Conservation (phyloP, 2,113 vertebrate genomes). For the Dunckerocampus dactyliophorus region DNA sequence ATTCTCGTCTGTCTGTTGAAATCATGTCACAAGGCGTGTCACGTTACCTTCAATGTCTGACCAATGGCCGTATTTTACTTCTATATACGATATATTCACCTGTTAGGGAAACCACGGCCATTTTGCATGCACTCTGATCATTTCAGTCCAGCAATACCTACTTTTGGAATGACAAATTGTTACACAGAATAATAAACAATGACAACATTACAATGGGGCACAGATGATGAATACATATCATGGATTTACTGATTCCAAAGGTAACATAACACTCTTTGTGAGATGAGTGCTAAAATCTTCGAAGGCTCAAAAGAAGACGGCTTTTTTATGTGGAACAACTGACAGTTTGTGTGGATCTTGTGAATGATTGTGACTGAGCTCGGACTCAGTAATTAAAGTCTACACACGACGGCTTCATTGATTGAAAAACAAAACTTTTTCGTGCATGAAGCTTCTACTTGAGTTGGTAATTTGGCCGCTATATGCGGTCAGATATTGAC, state of each 20-base stretch:
- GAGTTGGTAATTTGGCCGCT: too few relatives aligned
- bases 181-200: background rate
- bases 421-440: too few relatives aligned
- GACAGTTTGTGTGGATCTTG: too few relatives aligned
- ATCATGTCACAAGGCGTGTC: constrained; percentile 20
- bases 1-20: constrained; percentile 22
- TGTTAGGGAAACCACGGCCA: background rate
- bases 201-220: constrained; percentile 17
- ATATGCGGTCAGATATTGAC: too few relatives aligned
- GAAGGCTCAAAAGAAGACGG: too few relatives aligned
- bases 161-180: constrained; percentile 26
- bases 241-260: constrained; percentile 36
- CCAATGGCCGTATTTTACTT: constrained; percentile 13
- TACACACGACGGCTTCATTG: too few relatives aligned
- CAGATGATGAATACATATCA: constrained; percentile 43
- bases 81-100: too few relatives aligned
- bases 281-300: constrained; percentile 43
- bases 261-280: constrained; percentile 24
- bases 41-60: constrained; percentile 37
- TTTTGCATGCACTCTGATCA: constrained; percentile 53
- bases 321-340: too few relatives aligned
- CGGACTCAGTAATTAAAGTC: too few relatives aligned
- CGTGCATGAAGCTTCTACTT: too few relatives aligned
- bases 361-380: too few relatives aligned
- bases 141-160: constrained; percentile 49